Conservation (phyloP, 1,140 invertebrate genomes). For the Laodelphax striatellus region DNA sequence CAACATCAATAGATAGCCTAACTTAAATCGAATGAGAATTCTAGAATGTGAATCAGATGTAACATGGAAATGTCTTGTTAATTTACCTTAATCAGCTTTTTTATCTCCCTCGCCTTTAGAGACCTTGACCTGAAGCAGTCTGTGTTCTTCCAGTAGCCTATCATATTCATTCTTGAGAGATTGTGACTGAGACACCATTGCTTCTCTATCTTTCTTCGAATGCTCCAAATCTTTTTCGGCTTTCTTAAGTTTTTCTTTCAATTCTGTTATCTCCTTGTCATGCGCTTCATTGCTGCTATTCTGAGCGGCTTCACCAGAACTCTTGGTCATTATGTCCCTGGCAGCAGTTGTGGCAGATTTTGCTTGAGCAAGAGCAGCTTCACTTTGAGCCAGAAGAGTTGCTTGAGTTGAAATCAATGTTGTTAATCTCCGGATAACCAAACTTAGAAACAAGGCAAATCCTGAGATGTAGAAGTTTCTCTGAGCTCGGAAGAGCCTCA, state of each 20-base stretch:
- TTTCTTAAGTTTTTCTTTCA: conserved; percentile 53
- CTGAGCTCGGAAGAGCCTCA: conserved; percentile 93
- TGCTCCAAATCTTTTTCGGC: conserved; percentile 44
- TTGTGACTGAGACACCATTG: conserved; percentile 77
- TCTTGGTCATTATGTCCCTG: conserved; percentile 49
- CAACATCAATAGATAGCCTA: no score
- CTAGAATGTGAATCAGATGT: no score
- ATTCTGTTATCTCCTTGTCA: conserved; percentile 46
- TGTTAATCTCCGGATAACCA: conserved; percentile 73
- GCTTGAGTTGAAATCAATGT: conserved; percentile 74
- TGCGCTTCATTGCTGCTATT: conserved; percentile 39
- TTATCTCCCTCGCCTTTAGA: conserved; percentile 48
- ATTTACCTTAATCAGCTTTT: conserved; percentile 39
- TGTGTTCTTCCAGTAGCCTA: conserved; percentile 68
- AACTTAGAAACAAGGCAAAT: conserved; percentile 73
- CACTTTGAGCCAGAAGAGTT: conserved; percentile 64
- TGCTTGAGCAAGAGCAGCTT: conserved; percentile 84
- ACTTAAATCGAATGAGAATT: no score
- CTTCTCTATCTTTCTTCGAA: conserved; percentile 52
- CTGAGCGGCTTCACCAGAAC: conserved; percentile 37
- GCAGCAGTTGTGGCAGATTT: conserved; percentile 77
- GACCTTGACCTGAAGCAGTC: conserved; percentile 55
- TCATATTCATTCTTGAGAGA: conserved; percentile 83
- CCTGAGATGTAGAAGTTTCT: conserved; percentile 99
- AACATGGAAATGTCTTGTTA: no score